Conservation (phyloP, 2,888 invertebrate species). For the Pseudoips prasinana region DNA sequence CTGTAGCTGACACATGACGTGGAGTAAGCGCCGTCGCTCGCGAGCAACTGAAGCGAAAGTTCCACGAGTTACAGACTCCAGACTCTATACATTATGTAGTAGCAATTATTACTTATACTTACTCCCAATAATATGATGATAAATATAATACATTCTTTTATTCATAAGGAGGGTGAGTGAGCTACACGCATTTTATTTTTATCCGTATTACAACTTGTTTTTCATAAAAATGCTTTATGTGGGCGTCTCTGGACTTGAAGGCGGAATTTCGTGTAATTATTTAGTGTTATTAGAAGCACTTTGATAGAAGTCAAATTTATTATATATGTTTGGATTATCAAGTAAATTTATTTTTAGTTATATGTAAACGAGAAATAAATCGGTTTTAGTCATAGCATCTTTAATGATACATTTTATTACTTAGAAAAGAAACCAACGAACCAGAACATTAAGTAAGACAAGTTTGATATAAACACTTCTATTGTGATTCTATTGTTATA, state of each 20-base stretch:
- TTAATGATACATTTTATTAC: no score
- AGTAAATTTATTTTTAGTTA: no score
- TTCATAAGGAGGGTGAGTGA: conserved; percentile 2
- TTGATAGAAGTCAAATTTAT: no score
- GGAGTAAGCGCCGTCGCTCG: conserved; percentile 1
- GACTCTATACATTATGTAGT: no score
- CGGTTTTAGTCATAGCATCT: no score
- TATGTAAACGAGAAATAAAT: no score
- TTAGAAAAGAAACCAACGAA: no score
- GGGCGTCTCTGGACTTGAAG: neutral
- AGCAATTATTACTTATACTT: no score
- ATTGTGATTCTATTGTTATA: no score
- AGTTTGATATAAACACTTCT: no score
- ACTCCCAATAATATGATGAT: conserved; percentile 3
- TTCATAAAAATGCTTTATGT: neutral
- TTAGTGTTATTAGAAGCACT: conserved; percentile 1
- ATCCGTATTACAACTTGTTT: neutral
- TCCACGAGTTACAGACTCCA: neutral
- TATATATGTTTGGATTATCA: no score
- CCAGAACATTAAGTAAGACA: no score
- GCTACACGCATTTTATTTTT: conserved; percentile 3
- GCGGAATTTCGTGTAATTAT: neutral
- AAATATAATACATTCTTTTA: conserved; percentile 4
- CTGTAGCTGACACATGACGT: conserved; percentile 7
- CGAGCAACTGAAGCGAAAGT: conserved; percentile 18